Base-by-base conservation (phyloP, 2,888 invertebrate species). In the Eupithecia subfuscata region DNA sequence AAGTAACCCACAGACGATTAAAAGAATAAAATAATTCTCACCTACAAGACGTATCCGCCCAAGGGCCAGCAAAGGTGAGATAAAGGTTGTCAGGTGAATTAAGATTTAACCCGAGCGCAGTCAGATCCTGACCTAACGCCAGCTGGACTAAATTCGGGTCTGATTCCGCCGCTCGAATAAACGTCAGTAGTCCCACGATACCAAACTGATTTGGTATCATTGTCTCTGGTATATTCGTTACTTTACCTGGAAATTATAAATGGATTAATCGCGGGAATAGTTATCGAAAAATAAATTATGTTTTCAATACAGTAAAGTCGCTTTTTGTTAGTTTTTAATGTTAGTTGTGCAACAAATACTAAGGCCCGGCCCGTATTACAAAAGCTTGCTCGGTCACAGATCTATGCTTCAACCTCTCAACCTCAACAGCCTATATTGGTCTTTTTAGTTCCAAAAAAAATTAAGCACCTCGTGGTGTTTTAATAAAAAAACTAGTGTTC, bases 171-270 rank as follows among this genome's bases (percentile, higher is more conserved):
- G 99, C 99, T 89, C 99, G 96, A 85, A 99, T 99, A 95, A 99
- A 99, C 84, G 99, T 99, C 92, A 99, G 95, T 85, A 99, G 96
- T 69, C 99, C 99, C 83, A 99, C 99, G 96, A 99, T 99, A 85
- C 99, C 99, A 93, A 99, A 99, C 95, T 99, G 99, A 95, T 99
- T 99, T 86, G 98, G 98, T 82, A 99, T 98, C 99, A 99, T 99
- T 89, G 98, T 98, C 83, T 97, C 97, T 80, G 99, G 99, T 95
- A 99, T 99, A 95, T 99, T 99, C 91, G 99, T 98, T 88, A 99
- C 99, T 95, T 98, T 98, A 86, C 98, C 98, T 98, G 90, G 68
- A 93, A 89, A 80, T 82, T 74, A 79, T 69, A 77, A 76, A 52
- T 40, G 73, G 76, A 83, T 80, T 79, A 73, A 79, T 76, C 12